phyloP scores from a whole-genome alignment of 2,113 vertebrate species.

The Forbesichthys papilliferus region DNA sequence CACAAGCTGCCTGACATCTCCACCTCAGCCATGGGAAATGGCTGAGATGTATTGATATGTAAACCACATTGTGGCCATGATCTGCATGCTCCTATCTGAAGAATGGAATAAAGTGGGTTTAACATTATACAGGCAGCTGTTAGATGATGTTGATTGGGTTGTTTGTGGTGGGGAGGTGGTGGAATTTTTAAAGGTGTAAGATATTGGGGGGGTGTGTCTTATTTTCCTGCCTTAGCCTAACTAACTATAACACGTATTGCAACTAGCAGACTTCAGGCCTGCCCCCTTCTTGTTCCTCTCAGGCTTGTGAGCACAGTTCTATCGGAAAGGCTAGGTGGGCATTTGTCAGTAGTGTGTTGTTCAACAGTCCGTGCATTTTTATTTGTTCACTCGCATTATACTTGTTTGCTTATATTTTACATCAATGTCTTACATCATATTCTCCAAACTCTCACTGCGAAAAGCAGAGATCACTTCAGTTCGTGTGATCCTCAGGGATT shows the following conservation, averaged over 20 bases:
- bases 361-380: not conserved
- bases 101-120: conserved; percentile 13
- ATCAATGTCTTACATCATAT: not conserved
- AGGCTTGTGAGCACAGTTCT: conserved; percentile 59
- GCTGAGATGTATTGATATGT: conserved; percentile 31
- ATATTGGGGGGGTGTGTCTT: conserved; percentile 49
- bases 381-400: no score
- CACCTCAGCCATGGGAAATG: conserved; percentile 33
- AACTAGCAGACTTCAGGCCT: conserved; percentile 49
- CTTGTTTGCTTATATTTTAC: not conserved
- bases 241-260: conserved; percentile 71
- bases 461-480: not conserved
- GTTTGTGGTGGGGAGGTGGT: conserved; percentile 21
- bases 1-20: conserved; percentile 30
- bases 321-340: conserved; percentile 23
- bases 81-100: conserved; percentile 15
- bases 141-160: conserved; percentile 23
- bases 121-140: conserved; percentile 16
- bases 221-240: conserved; percentile 32
- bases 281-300: conserved; percentile 60
- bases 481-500: not conserved
- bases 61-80: conserved; percentile 5
- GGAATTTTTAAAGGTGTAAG: not conserved
- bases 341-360: not conserved
- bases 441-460: not conserved